Evolutionary conservation across 2,797 vertebrate species (phyloP).

Genomic region (Cynopterus sphinx): DNA sequence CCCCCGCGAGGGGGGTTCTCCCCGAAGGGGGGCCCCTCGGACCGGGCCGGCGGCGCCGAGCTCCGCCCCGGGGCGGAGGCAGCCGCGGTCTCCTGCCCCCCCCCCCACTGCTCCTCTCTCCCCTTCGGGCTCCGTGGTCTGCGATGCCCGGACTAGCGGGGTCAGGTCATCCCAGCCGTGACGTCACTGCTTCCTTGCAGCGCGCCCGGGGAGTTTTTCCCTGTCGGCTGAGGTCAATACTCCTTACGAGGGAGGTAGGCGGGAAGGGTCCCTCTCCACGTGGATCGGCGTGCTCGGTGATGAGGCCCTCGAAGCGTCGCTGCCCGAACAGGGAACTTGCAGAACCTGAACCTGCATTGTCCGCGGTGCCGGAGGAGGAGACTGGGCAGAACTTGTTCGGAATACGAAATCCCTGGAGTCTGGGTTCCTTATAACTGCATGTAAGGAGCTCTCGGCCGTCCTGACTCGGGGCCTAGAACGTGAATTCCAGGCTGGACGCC

Average conservation of each 20-base stretch:
- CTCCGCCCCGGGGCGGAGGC: rapidly evolving
- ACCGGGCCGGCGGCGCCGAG: rapidly evolving
- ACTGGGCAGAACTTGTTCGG: not conserved
- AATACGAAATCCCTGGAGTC: not conserved
- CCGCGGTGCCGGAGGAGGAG: not conserved
- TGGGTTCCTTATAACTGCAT: not conserved
- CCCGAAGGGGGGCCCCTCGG: rapidly evolving
- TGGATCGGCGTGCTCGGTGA: not conserved
- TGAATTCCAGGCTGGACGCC: not conserved
- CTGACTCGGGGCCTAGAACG: not conserved
- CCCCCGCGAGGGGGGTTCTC: rapidly evolving
- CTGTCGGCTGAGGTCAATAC: not conserved
- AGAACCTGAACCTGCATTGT: not conserved
- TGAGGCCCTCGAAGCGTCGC: not conserved
- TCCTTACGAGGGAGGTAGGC: not conserved
- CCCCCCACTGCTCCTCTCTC: not conserved
- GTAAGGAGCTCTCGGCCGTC: not conserved
- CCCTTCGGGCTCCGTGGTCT: not conserved
- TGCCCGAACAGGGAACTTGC: not conserved
- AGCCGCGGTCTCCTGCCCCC: rapidly evolving
- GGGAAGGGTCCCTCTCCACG: not conserved
- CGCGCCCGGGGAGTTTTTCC: not conserved
- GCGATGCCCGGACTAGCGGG: not conserved
- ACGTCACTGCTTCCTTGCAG: slow-evolving; percentile 28
- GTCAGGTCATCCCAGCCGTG: not conserved